Evolutionary conservation across 2,113 vertebrate species (phyloP).

Genomic region (Notiomystis cincta): DNA sequence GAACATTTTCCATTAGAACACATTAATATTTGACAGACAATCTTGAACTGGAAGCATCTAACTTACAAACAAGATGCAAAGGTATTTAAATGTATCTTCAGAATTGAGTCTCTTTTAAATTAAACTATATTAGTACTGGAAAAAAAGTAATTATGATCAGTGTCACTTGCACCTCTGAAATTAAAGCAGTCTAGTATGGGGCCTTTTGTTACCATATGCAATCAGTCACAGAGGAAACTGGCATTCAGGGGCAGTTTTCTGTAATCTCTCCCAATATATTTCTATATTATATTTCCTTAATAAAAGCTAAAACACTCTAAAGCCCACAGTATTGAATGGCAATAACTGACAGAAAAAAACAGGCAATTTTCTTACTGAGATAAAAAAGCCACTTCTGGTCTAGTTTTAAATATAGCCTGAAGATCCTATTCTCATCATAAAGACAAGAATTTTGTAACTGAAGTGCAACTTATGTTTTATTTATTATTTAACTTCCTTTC

Average conservation of each 20-base stretch:
- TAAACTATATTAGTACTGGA: neutral
- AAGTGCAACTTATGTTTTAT: slow-evolving; percentile 55
- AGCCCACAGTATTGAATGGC: neutral
- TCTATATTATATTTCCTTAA: neutral
- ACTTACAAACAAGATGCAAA: slow-evolving; percentile 55
- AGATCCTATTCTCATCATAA: slow-evolving; percentile 19
- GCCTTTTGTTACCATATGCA: neutral
- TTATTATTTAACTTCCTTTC: slow-evolving; percentile 57
- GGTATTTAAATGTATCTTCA: slow-evolving; percentile 26
- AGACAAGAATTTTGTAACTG: slow-evolving; percentile 31
- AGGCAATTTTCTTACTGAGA: neutral
- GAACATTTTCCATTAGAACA: slow-evolving; percentile 74
- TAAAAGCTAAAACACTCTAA: neutral
- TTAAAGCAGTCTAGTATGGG: neutral
- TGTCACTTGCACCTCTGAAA: neutral
- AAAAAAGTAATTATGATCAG: neutral
- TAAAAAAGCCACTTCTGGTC: neutral
- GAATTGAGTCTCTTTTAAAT: neutral
- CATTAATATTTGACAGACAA: slow-evolving; percentile 77
- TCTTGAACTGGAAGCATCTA: slow-evolving; percentile 51
- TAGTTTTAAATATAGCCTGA: slow-evolving; percentile 26
- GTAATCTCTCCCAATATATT: neutral
- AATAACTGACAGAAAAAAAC: neutral
- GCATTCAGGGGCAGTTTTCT: neutral
- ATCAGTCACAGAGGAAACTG: neutral